These are phyloP conservation scores for Lipophrys pholis DNA, from an alignment of 2,113 vertebrate genomes.

Conservation along the genomic window DNA sequence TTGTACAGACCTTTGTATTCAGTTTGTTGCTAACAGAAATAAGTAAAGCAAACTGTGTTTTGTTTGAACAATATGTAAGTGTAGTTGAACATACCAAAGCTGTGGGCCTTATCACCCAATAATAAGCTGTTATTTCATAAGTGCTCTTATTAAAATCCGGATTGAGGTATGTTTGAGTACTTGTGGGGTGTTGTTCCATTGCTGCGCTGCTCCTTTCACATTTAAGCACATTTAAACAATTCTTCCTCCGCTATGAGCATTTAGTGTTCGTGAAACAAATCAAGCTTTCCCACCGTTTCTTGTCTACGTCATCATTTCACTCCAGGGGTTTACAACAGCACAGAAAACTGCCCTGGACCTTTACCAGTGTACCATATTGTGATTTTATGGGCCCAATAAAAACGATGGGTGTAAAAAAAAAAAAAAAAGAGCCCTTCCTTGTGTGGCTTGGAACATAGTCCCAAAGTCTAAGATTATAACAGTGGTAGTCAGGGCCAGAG, in stretches of 20 bases:
- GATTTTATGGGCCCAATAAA: constrained; percentile 76
- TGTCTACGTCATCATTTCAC: constrained; percentile 39
- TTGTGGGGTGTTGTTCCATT: constrained; percentile 3
- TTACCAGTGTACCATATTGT: constrained; percentile 55
- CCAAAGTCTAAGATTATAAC: constrained; percentile 70
- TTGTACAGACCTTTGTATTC: too few relatives aligned
- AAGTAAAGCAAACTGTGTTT: too few relatives aligned
- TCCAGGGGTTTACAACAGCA: constrained; percentile 38
- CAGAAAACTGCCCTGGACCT: constrained; percentile 61
- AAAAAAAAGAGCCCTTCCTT: constrained; percentile 16
- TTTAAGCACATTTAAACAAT: constrained; percentile 3
- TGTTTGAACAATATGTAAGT: too few relatives aligned
- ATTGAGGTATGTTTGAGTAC: background rate
- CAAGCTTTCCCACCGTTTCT: constrained; percentile 30
- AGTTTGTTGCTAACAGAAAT: too few relatives aligned
- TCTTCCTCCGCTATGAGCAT: background rate
- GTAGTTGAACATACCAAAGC: background rate
- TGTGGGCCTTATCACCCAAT: background rate
- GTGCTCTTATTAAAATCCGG: background rate
- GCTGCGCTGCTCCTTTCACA: background rate
- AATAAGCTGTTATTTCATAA: background rate
- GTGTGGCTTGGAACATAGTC: constrained; percentile 62
- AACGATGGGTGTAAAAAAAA: constrained; percentile 11
- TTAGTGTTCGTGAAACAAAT: constrained; percentile 26
- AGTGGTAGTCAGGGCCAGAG: constrained; percentile 32